Percentiles rank a stretch among this genome's conserved stretches.
Evolutionary conservation across 2,888 invertebrate species (phyloP).

Genomic region (Oasisia sp.): DNA sequence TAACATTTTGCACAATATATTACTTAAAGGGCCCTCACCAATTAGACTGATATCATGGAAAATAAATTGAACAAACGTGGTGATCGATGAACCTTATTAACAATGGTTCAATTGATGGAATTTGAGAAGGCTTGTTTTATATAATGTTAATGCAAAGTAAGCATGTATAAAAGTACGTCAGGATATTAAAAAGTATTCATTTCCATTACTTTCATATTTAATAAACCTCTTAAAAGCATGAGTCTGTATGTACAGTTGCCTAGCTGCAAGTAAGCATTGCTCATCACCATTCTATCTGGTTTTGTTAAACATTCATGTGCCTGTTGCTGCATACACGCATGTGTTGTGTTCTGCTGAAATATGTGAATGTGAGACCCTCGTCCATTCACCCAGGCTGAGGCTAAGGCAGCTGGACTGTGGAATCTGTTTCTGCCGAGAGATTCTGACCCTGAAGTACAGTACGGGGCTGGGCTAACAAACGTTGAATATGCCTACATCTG

Average conservation of each 20-base stretch:
- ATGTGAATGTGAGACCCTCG: neutral
- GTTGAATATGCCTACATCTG: slow-evolving; percentile 68
- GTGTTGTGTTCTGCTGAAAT: neutral
- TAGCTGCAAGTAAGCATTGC: neutral
- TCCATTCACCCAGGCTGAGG: slow-evolving; percentile 53
- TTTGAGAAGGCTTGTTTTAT: neutral
- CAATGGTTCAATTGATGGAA: too few species aligned
- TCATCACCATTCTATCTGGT: neutral
- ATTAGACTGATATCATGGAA: neutral
- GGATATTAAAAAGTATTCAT: neutral
- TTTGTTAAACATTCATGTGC: too few species aligned
- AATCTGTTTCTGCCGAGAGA: slow-evolving; percentile 65
- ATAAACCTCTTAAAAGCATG: neutral
- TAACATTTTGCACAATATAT: neutral
- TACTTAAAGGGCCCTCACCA: neutral
- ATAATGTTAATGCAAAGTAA: neutral
- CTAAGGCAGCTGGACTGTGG: slow-evolving; percentile 65
- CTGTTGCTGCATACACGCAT: too few species aligned
- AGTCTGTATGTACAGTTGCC: neutral
- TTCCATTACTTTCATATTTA: neutral
- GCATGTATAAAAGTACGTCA: neutral
- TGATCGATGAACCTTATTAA: too few species aligned
- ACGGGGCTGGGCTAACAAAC: slow-evolving; percentile 65
- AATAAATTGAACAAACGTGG: neutral
- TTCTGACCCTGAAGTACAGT: slow-evolving; percentile 59